Conservation (phyloP, 2,888 invertebrate genomes). For the Pardosa pseudoannulata region DNA sequence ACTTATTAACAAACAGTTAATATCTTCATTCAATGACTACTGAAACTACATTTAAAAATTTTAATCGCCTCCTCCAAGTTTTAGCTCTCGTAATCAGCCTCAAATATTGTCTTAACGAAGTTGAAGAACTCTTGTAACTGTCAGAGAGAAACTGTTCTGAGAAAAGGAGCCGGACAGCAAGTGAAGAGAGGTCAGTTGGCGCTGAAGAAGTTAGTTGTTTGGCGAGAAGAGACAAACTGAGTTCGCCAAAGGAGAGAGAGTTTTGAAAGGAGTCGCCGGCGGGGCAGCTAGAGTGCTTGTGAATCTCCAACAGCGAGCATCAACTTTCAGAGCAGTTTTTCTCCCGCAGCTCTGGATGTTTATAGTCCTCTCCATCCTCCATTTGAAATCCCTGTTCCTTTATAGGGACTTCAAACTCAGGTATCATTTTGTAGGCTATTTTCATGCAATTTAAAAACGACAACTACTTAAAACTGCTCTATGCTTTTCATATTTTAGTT, state of each 20-base stretch:
- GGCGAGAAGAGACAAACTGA: conserved; percentile 40
- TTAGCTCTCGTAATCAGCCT: too few relatives aligned
- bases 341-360: conserved; percentile 20
- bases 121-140: background rate
- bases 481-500: too few relatives aligned
- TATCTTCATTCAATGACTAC: too few relatives aligned
- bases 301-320: conserved; percentile 40
- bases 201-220: conserved; percentile 48
- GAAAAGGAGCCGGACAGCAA: background rate
- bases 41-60: too few relatives aligned
- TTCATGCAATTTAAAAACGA: background rate
- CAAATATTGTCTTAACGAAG: background rate
- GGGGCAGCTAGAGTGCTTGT: conserved; percentile 47
- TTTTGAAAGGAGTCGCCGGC: conserved; percentile 51
- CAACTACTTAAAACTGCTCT: too few relatives aligned
- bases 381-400: background rate
- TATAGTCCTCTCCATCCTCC: conserved; percentile 57
- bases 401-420: conserved; percentile 10
- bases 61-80: too few relatives aligned
- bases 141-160: background rate
- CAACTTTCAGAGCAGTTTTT: conserved; percentile 42
- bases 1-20: too few relatives aligned
- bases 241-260: conserved; percentile 56
- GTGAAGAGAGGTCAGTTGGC: conserved; percentile 27
- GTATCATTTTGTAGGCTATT: conserved; percentile 19